Base-by-base conservation (phyloP, 2,888 invertebrate genomes). In the Orthonychiurus folsomi region DNA sequence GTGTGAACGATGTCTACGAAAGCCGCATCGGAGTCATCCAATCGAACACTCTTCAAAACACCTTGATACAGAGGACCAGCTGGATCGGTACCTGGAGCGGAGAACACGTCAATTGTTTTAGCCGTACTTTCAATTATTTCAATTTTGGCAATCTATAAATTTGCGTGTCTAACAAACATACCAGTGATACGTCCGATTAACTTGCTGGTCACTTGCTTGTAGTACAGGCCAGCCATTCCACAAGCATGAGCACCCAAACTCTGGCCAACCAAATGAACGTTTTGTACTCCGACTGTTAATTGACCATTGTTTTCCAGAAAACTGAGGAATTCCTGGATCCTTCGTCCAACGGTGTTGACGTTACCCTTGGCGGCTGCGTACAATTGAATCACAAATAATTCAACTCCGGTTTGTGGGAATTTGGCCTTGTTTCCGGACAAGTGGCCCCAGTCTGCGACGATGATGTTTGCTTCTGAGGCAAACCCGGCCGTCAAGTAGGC, bases 1-100 rank as follows among this genome's bases (percentile, higher is more conserved):
- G 64, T 48, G 59, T 64, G 61, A 52, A 64, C 48, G 24, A 57
- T 58, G 53, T 64, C 64, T 1, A 59, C 59, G 50, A 59, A 59
- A 37, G 2, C 20, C 2, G 59, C 59, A 26, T 59, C 59, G 24
- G 23, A 37, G 59, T 23, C 20, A 50, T 59, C 59, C 5, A 59
- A 9, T 24, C 59, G 48, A 23, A 28, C 20, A 23, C 3, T 20
- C 3, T 18, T 48, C n/a, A 21, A 23, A 47, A 20, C 20, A 23
- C 59, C 59, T 59, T 59, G 50, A 20, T 37, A 59, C 3, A 59
- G 24, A 50, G 37, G 59, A 25, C 20, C 26, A 23, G 59, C 59
- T 37, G 59, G 28, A 3, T 59, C 59, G 20, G 50, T 50, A 3
- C 59, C 52, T 37, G 37, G 37, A 37, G 15, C n/a, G n/a, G n/a